These are phyloP conservation scores for Apotomis betuletana DNA, from an alignment of 2,888 invertebrate genomes.

Conservation along the genomic window DNA sequence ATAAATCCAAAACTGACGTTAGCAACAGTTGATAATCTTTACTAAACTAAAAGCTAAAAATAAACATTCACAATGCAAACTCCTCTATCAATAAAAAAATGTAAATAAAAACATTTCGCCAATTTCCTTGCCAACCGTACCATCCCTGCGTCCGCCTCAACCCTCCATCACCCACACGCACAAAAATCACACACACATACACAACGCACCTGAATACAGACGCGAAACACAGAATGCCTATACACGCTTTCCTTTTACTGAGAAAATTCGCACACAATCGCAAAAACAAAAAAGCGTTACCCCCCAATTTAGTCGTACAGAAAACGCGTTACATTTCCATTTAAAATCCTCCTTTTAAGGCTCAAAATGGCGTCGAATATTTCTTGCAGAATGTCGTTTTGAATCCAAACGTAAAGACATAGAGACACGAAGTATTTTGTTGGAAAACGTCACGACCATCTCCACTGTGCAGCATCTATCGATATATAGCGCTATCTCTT, in stretches of 20 bases:
- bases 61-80: no score
- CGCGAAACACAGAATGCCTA: constrained; percentile 48
- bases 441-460: constrained; percentile 31
- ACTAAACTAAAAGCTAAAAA: not conserved
- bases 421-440: not conserved
- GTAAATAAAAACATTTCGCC: not conserved
- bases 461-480: constrained; percentile 39
- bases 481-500: constrained; percentile 36
- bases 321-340: not conserved
- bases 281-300: constrained; percentile 9
- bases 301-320: not conserved
- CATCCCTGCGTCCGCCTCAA: constrained; percentile 69
- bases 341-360: not conserved
- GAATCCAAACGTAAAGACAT: not conserved
- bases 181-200: constrained; percentile 39
- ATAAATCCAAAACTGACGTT: no score
- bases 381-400: not conserved
- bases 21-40: no score
- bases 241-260: constrained; percentile 28
- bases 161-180: constrained; percentile 59
- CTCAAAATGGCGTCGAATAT: not conserved
- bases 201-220: constrained; percentile 45
- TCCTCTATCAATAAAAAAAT: not conserved
- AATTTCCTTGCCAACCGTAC: constrained; percentile 58
- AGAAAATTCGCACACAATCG: constrained; percentile 31